Evolutionary conservation across 2,797 vertebrate species (phyloP), one percentile per base, ranked within the genome.

Genomic region (Sciurus vulgaris): DNA sequence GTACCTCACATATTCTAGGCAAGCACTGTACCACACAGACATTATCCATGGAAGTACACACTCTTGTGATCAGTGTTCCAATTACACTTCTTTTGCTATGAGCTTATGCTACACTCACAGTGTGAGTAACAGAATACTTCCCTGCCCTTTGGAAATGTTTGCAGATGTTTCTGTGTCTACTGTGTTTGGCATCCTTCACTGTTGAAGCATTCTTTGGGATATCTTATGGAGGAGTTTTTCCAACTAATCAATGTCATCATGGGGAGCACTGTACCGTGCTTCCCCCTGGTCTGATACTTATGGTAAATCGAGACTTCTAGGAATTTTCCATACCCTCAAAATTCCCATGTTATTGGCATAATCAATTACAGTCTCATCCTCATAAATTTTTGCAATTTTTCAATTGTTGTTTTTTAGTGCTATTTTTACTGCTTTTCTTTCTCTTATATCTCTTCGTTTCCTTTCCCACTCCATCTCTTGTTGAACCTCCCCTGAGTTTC

Each of bases 331-430:
- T 59, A 8, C 69, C 41, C 22, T 20, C 56, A 69, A 69, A 33
- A 17, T 51, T 90, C 26, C 56, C 28, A 73, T 93, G 65, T 17
- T 65, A 30, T 3, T 30, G 22, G 30, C 33, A n/a, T 17, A 56
- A 15, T 24, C 59, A 65, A 5, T 14, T 18, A 41, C 14, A 30
- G 20, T 18, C 15, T 49, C 10, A 51, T 38, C 38, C 4, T 70
- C 20, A 24, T 12, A 79, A 70, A 47, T 83, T 61, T 35, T 72
- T 70, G 14, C 3, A 26, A 20, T 74, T 90, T 63, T 15, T 24
- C 3, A 11, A 5, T 56, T 79, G 22, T 33, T 17, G 0, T n/a
- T 38, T 10, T 44, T 44, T 7, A 44, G 38, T 38, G 2, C 38
- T 38, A 38, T 38, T 38, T 38, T 44, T 44, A 1, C 6, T 44